Evolutionary conservation across 2,797 vertebrate species (phyloP), one percentile per base, ranked within the genome.

Genomic region (Huso huso): DNA sequence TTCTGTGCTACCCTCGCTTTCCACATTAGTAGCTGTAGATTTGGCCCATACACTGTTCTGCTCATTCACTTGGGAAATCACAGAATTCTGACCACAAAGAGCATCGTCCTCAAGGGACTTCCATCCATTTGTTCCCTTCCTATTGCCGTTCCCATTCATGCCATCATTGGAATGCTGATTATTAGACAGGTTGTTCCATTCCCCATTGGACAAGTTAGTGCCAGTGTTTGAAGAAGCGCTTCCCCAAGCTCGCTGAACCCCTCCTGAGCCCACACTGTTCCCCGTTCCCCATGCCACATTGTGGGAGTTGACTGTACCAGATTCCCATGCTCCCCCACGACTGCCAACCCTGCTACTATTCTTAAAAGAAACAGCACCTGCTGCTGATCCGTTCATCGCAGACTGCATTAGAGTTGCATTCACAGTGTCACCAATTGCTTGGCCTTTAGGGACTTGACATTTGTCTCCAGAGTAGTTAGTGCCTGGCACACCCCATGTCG

Each of bases 381-480:
- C 81, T 75, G 82, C 73, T 70, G 93, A 82, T 76, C 88, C 85
- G 5, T 84, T 88, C 61, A 86, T 69, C 77, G 89, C 93, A 70
- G 91, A 86, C 91, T 94, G 94, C 90, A 93, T 91, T 91, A 91
- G 89, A 87, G 93, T 93, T 90, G 94, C 88, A 85, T 97, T 99
- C 95, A 99, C 97, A 98, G 97, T 98, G 95, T 98, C 95, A 83
- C 88, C 88, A 85, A 92, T 92, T 87, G 91, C 87, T 85, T 90
- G 90, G 88, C 88, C 88, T 73, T 78, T 90, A 48, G 87, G 84
- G 84, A 86, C 86, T 71, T 90, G 82, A 85, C 90, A 91, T 87
- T 94, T 93, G 80, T 98, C 96, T 88, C 91, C 93, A 81, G 93
- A 88, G 86, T 90, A 95, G 85, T 83, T 84, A 84, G 93, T 89